These are phyloP conservation scores for Drosophila mauritiana DNA, from an alignment of 1,140 invertebrate species.

Conservation along the genomic window DNA sequence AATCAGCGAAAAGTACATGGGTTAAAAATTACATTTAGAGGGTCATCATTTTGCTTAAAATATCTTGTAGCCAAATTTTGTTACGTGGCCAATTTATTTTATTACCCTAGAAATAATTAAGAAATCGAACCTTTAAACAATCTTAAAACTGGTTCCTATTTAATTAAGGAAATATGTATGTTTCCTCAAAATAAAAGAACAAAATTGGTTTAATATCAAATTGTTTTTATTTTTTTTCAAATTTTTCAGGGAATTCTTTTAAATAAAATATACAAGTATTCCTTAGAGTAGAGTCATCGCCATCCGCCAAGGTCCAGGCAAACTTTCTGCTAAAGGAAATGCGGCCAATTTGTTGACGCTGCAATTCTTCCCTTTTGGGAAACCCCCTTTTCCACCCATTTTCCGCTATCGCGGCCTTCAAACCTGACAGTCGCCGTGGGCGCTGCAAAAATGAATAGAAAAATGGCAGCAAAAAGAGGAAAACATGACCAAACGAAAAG, in stretches of 20 bases:
- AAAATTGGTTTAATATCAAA: too few relatives aligned
- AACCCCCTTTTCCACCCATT: not conserved
- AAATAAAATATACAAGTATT: constrained; percentile 3
- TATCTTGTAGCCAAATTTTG: too few relatives aligned
- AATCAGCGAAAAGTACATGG: too few relatives aligned
- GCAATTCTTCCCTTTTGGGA: constrained; percentile 21
- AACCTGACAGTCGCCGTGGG: constrained; percentile 70
- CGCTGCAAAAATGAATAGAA: constrained; percentile 38
- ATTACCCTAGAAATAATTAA: too few relatives aligned
- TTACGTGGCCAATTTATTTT: too few relatives aligned
- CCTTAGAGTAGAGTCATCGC: constrained; percentile 57
- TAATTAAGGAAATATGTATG: not conserved
- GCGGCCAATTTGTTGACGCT: constrained; percentile 73
- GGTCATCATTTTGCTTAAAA: too few relatives aligned
- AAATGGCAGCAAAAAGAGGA: constrained; percentile 12
- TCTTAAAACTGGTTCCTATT: too few relatives aligned
- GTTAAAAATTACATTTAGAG: too few relatives aligned
- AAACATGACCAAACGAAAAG: constrained; percentile 30
- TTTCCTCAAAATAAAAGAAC: not conserved
- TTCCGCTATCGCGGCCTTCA: constrained; percentile 55
- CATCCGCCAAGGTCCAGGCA: constrained; percentile 17
- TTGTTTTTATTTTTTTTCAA: too few relatives aligned
- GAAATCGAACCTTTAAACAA: too few relatives aligned
- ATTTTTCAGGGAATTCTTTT: too few relatives aligned
- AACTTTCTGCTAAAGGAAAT: constrained; percentile 65